A percentile compares a stretch with the other conserved stretches of the same genome.
Evolutionary conservation across 2,113 vertebrate genomes (phyloP).

Genomic region (Bujurquina vittata): DNA sequence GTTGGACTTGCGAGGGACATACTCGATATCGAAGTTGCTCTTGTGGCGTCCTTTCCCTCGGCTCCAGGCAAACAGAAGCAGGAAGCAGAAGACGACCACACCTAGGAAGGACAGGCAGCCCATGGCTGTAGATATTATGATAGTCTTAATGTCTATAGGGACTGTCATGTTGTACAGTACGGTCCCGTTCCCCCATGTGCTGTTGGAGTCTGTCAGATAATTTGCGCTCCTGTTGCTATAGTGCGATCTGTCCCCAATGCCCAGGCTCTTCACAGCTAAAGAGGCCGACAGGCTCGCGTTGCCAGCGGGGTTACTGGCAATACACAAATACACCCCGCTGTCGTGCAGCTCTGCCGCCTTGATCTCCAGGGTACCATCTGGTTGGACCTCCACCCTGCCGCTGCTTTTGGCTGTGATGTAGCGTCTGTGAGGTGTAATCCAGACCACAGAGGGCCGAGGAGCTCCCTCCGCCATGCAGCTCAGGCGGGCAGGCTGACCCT

Average conservation of each 20-base stretch:
- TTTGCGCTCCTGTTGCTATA: constrained; percentile 94
- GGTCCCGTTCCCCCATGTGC: constrained; percentile 92
- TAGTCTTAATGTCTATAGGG: constrained; percentile 96
- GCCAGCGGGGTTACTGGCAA: constrained; percentile 94
- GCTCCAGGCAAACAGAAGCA: constrained; percentile 97
- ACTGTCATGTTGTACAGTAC: constrained; percentile 91
- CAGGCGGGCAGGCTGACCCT: constrained; percentile 93
- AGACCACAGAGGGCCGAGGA: constrained; percentile 89
- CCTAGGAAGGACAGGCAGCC: constrained; percentile 98
- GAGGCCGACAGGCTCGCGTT: constrained; percentile 93
- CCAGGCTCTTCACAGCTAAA: constrained; percentile 89
- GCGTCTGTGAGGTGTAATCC: constrained; percentile 94
- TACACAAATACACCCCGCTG: constrained; percentile 94
- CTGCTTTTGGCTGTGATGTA: constrained; percentile 93
- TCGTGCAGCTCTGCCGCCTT: constrained; percentile 95
- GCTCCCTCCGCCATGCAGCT: constrained; percentile 92
- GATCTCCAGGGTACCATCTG: constrained; percentile 94
- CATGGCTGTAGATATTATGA: constrained; percentile 98
- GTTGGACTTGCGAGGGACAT: constrained; percentile 94
- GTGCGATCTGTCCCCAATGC: constrained; percentile 87
- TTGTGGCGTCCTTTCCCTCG: constrained; percentile 96
- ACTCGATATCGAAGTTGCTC: constrained; percentile 97
- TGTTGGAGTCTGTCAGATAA: constrained; percentile 92
- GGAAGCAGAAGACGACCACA: constrained; percentile 96
- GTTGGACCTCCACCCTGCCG: constrained; percentile 91